These are phyloP conservation scores for Tragelaphus imberbis DNA, from an alignment of 2,113 vertebrate species.

Conservation along the genomic window DNA sequence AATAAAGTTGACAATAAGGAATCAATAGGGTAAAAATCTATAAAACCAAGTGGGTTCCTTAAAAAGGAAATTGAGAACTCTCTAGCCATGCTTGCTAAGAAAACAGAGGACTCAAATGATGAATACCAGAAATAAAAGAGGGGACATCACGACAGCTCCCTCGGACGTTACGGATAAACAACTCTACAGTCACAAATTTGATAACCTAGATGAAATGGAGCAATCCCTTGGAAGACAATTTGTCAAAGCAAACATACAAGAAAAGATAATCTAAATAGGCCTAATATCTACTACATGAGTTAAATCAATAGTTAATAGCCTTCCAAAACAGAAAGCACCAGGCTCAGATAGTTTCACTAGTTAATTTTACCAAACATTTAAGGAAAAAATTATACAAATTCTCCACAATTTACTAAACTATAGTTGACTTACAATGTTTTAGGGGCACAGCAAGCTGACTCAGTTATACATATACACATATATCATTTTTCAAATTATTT, in stretches of 20 bases:
- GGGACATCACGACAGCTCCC: not conserved
- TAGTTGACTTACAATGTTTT: not conserved
- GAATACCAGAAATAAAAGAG: not conserved
- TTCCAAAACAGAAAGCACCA: not conserved
- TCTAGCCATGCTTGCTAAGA: not conserved
- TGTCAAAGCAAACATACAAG: not conserved
- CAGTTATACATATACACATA: not conserved
- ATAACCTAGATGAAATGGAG: not conserved
- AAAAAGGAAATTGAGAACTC: not conserved
- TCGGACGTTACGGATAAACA: not conserved
- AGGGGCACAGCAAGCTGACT: not conserved
- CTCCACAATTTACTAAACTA: not conserved
- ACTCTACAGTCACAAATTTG: not conserved
- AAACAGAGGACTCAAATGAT: not conserved
- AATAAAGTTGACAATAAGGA: not conserved
- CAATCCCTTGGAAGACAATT: not conserved
- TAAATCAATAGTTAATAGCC: not conserved
- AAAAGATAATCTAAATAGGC: not conserved
- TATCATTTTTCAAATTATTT: not conserved
- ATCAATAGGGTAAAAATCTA: not conserved
- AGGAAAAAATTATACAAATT: not conserved
- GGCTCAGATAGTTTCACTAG: not conserved
- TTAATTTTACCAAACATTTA: not conserved
- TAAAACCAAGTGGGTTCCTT: not conserved
- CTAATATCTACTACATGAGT: not conserved